Percentiles rank a stretch among this genome's conserved stretches.
phyloP scores from a whole-genome alignment of 2,113 vertebrate genomes.

The Isurus oxyrinchus region DNA sequence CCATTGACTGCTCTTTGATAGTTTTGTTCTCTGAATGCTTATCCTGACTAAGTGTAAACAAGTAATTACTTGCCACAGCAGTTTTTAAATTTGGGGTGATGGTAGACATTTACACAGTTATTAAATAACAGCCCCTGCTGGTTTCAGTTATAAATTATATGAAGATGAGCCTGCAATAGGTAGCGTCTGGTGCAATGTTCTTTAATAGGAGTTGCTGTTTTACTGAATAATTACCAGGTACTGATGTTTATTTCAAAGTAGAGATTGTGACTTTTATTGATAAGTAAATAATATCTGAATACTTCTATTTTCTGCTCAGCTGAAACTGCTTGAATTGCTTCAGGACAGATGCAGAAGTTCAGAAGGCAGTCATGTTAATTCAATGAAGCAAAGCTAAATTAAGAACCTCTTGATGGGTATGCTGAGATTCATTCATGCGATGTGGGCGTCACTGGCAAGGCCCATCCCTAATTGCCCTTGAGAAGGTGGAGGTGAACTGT shows the following conservation, averaged over 20 bases:
- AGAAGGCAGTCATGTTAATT: not conserved
- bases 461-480: not conserved
- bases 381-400: not conserved
- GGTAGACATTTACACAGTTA: not conserved
- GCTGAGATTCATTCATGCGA: not conserved
- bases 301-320: not conserved
- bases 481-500: not conserved
- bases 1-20: not conserved
- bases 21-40: not conserved
- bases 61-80: not conserved
- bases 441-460: not conserved
- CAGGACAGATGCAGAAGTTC: not conserved
- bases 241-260: not conserved
- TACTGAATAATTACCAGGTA: not conserved
- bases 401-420: not conserved
- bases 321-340: not conserved
- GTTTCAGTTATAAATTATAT: slow-evolving; percentile 2
- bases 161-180: not conserved
- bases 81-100: not conserved
- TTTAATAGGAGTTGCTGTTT: not conserved
- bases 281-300: not conserved
- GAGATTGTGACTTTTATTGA: not conserved
- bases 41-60: not conserved
- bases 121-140: not conserved
- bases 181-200: not conserved